phyloP scores from a whole-genome alignment of 2,113 vertebrate species.

The Meriones unguiculatus region DNA sequence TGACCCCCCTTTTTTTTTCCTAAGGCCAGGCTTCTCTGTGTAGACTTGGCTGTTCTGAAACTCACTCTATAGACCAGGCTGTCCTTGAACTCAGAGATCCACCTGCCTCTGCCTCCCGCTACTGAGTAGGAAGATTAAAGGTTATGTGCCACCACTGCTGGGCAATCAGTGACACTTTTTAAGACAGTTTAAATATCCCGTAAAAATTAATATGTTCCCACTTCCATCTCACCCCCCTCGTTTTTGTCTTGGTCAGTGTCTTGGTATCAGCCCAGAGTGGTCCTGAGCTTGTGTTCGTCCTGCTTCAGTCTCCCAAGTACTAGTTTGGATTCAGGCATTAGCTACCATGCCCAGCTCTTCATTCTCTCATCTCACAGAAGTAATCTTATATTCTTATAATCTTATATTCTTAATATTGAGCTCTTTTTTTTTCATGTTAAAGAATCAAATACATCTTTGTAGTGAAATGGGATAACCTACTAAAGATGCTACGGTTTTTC shows the following conservation, averaged over 20 bases:
- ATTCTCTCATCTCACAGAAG: constrained; percentile 13
- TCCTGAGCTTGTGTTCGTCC: background rate
- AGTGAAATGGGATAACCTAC: background rate
- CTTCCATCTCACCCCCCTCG: too few species aligned
- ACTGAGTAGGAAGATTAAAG: too few species aligned
- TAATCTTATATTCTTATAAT: background rate
- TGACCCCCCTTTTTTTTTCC: too few species aligned
- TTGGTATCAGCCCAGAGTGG: background rate
- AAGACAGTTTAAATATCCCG: constrained; percentile 27
- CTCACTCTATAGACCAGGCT: too few species aligned
- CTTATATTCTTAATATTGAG: background rate
- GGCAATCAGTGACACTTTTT: background rate
- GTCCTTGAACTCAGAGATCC: too few species aligned
- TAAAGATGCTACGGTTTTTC: constrained; percentile 49
- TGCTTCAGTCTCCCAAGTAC: background rate
- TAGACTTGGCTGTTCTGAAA: too few species aligned
- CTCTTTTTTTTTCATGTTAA: constrained; percentile 38
- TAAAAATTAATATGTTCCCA: background rate
- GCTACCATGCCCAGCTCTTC: background rate
- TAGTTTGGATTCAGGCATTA: background rate
- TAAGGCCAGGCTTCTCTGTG: too few species aligned
- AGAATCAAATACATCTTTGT: constrained; percentile 27
- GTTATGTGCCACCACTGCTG: too few species aligned
- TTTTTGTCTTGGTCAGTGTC: background rate
- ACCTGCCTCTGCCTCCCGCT: too few species aligned